These are phyloP conservation scores for Enteromius thamalakanensis DNA, from an alignment of 2,797 vertebrate species.

Conservation along the genomic window DNA sequence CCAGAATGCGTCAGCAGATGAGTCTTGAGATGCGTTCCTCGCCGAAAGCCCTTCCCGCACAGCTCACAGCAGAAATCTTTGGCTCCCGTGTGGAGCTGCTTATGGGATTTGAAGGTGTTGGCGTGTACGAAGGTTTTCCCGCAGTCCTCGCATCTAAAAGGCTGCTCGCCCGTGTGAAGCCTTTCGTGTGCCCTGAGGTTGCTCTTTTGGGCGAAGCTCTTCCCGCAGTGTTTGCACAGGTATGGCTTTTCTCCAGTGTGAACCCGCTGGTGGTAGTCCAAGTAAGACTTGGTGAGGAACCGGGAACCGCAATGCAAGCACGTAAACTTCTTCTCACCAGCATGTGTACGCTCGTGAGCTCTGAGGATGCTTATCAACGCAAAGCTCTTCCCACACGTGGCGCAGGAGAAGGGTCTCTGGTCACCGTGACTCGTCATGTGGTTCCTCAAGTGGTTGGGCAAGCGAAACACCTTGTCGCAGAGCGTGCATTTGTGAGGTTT, in stretches of 20 bases:
- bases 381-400: conserved; percentile 47
- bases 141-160: conserved; percentile 25
- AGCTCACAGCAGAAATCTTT: conserved; percentile 46
- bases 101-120: conserved; percentile 44
- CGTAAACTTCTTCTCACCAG: neutral
- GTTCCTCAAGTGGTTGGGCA: conserved; percentile 38
- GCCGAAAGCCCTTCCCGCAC: conserved; percentile 36
- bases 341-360: conserved; percentile 43
- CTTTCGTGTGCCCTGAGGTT: conserved; percentile 37
- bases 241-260: conserved; percentile 40
- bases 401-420: conserved; percentile 45
- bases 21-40: conserved; percentile 41
- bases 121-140: conserved; percentile 28
- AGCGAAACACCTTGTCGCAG: conserved; percentile 28
- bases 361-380: conserved; percentile 41
- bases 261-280: conserved; percentile 38
- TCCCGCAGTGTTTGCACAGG: conserved; percentile 26
- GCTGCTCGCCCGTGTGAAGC: conserved; percentile 39
- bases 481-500: conserved; percentile 9
- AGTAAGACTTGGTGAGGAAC: conserved; percentile 39
- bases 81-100: conserved; percentile 32
- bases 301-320: neutral
- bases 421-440: conserved; percentile 39
- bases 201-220: conserved; percentile 37
- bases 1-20: conserved; percentile 32